Evolutionary conservation across 2,888 invertebrate genomes (phyloP).

Genomic region (Dexiosoma caninum): DNA sequence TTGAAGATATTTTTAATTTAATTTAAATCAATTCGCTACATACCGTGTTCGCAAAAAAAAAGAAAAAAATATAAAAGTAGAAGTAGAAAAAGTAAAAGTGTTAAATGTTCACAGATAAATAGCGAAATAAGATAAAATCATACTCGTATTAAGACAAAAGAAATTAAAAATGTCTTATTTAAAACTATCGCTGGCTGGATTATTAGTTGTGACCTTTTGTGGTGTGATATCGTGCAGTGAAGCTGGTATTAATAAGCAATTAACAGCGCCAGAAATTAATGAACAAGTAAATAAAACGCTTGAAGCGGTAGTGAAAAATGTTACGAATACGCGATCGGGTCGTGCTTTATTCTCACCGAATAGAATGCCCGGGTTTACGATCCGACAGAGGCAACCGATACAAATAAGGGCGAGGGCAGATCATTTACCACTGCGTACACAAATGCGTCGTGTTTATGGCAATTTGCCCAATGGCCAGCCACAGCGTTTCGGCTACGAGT

Average conservation of each 20-base stretch:
- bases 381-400: conserved; percentile 62
- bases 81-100: conserved; percentile 58
- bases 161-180: conserved; percentile 43
- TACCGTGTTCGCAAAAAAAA: neutral
- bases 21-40: conserved; percentile 3
- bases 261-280: neutral
- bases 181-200: conserved; percentile 29
- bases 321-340: conserved; percentile 61
- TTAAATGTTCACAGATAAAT: conserved; percentile 37
- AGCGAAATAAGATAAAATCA: neutral
- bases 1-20: neutral
- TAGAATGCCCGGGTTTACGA: conserved; percentile 55
- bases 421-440: conserved; percentile 65
- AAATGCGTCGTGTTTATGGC: conserved; percentile 69
- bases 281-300: conserved; percentile 10
- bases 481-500: conserved; percentile 64
- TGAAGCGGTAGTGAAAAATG: neutral
- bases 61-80: too few species aligned
- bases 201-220: conserved; percentile 26
- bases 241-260: conserved; percentile 18
- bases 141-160: neutral
- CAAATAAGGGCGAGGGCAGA: conserved; percentile 68
- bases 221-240: neutral
- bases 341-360: conserved; percentile 67
- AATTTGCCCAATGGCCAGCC: conserved; percentile 57